These are phyloP conservation scores for Arvicanthis niloticus DNA, from an alignment of 2,113 vertebrate species.

Conservation along the genomic window DNA sequence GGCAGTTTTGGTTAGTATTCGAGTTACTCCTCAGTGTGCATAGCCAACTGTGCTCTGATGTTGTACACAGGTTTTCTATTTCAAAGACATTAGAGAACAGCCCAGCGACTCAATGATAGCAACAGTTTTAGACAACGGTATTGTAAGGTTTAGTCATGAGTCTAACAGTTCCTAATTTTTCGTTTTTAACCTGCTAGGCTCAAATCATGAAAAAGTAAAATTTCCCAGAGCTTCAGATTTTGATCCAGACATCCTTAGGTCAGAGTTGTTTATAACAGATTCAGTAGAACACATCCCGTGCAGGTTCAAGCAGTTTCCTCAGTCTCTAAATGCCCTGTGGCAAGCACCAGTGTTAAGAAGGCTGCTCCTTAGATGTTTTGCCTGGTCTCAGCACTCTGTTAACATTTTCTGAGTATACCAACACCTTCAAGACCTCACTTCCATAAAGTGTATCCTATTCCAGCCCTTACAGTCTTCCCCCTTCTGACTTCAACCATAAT, in stretches of 20 bases:
- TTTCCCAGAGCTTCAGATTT: conserved; percentile 1
- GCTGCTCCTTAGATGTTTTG: background rate
- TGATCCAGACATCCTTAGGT: background rate
- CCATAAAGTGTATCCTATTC: background rate
- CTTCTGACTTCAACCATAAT: background rate
- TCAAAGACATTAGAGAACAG: background rate
- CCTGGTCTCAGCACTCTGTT: background rate
- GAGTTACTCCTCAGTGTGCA: background rate
- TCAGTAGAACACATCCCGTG: background rate
- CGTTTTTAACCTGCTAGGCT: background rate
- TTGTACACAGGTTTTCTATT: background rate
- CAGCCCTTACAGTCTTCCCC: background rate
- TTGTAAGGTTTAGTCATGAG: conserved; percentile 26
- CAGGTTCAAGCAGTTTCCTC: background rate
- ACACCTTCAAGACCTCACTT: background rate
- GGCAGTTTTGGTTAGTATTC: background rate
- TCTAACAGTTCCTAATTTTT: conserved; percentile 8
- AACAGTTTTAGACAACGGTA: background rate
- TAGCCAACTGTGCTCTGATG: background rate
- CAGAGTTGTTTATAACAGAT: conserved; percentile 30
- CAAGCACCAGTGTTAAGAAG: background rate
- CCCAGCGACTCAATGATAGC: background rate
- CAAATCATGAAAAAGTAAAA: background rate
- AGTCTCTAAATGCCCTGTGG: background rate
- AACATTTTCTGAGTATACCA: background rate